These are phyloP conservation scores for Microcaecilia unicolor DNA, from an alignment of 2,797 vertebrate species.

Conservation along the genomic window DNA sequence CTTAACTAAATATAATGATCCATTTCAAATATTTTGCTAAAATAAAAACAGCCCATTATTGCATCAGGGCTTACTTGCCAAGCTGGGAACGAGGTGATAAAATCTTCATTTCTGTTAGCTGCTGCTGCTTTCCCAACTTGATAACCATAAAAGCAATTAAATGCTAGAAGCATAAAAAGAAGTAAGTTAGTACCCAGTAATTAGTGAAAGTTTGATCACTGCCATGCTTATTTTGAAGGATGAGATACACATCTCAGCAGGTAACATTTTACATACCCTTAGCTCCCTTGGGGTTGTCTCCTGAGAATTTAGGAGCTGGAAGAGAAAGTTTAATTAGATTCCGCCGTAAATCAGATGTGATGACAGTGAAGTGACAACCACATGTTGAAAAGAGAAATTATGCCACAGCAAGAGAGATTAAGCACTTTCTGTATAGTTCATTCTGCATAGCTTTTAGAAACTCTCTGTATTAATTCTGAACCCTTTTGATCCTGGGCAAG, in stretches of 20 bases:
- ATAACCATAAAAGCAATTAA: constrained; percentile 66
- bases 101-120: constrained; percentile 66
- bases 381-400: constrained; percentile 57
- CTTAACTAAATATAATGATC: constrained; percentile 23
- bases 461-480: too few species aligned
- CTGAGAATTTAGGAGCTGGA: constrained; percentile 50
- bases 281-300: constrained; percentile 51
- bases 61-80: constrained; percentile 39
- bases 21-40: too few species aligned
- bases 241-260: constrained; percentile 59
- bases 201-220: constrained; percentile 67
- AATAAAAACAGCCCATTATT: constrained; percentile 37
- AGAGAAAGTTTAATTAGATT: constrained; percentile 60
- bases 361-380: constrained; percentile 61
- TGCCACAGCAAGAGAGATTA: constrained; percentile 45
- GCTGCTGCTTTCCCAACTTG: constrained; percentile 59
- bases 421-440: constrained; percentile 41
- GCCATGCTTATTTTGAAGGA: constrained; percentile 61
- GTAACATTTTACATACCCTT: constrained; percentile 58
- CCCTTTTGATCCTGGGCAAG: constrained; percentile 4
- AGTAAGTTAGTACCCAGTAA: constrained; percentile 60
- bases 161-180: constrained; percentile 71
- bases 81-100: constrained; percentile 53
- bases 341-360: constrained; percentile 56
- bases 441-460: too few species aligned